phyloP scores from a whole-genome alignment of 2,888 invertebrate genomes.

The Anagyrus pseudococci region DNA sequence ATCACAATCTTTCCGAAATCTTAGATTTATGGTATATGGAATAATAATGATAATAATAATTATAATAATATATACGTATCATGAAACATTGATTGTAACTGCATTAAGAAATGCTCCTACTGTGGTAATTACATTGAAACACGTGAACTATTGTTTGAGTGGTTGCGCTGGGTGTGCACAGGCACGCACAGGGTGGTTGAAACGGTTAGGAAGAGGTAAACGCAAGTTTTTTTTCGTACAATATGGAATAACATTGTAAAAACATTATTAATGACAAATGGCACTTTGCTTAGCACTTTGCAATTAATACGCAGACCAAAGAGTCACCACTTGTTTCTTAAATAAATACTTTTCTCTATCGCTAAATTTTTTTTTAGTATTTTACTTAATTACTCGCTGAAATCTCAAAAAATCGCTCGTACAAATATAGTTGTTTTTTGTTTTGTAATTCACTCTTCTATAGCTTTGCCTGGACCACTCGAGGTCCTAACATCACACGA shows the following conservation, averaged over 20 bases:
- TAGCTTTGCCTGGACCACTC: no score
- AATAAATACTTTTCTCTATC: conserved; percentile 24
- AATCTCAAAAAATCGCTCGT: conserved; percentile 22
- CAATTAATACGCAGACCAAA: conserved; percentile 14
- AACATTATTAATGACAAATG: no score
- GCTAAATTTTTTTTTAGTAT: conserved; percentile 16
- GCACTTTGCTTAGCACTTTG: no score
- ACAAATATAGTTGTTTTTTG: neutral
- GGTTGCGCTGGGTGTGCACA: no score
- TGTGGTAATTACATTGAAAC: neutral
- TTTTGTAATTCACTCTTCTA: no score
- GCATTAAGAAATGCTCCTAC: neutral
- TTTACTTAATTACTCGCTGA: conserved; percentile 18
- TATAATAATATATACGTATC: neutral
- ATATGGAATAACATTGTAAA: no score
- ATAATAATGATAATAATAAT: neutral
- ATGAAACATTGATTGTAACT: neutral
- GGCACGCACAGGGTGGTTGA: no score
- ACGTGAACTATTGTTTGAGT: neutral
- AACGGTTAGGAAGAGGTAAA: no score
- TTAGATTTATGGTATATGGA: neutral
- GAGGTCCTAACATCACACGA: no score
- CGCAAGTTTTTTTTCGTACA: no score
- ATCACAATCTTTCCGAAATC: conserved; percentile 3
- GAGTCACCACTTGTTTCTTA: conserved; percentile 14